phyloP scores from a whole-genome alignment of 2,888 invertebrate species.

The Artemia sp. region DNA sequence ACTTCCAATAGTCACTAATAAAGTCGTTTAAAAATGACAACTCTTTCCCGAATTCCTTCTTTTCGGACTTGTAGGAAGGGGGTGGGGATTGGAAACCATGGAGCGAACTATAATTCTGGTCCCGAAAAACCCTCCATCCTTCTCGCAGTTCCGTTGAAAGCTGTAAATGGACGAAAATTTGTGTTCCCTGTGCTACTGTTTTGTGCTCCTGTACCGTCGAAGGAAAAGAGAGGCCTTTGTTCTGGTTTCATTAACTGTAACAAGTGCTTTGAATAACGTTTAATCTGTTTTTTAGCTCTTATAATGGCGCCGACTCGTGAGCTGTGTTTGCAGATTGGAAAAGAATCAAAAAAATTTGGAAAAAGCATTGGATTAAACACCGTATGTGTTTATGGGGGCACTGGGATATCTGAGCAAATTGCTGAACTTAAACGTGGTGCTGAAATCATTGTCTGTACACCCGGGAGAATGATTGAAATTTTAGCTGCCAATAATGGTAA shows the following conservation, averaged over 20 bases:
- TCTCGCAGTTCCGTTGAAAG: background rate
- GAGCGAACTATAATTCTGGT: background rate
- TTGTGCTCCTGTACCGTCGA: background rate
- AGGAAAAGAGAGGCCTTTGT: background rate
- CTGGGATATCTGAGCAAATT: constrained; percentile 87
- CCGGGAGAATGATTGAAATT: constrained; percentile 99
- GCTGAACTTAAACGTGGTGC: constrained; percentile 91
- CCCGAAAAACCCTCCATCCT: background rate
- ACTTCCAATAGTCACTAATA: too few species aligned
- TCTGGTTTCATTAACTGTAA: background rate
- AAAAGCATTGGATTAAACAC: constrained; percentile 67
- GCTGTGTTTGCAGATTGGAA: constrained; percentile 95
- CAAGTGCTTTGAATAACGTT: background rate
- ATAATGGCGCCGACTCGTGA: constrained; percentile 98
- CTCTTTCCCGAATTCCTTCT: too few species aligned
- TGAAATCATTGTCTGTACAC: constrained; percentile 96
- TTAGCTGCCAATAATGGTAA: constrained; percentile 84
- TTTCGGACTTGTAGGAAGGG: too few species aligned
- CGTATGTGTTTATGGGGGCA: constrained; percentile 96
- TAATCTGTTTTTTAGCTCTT: constrained; percentile 41
- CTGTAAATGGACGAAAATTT: background rate
- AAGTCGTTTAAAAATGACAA: too few species aligned
- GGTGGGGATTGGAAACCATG: too few species aligned
- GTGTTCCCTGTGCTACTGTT: background rate
- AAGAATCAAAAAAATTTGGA: constrained; percentile 83